phyloP scores from a whole-genome alignment of 2,797 vertebrate genomes.

The Anas capensis region DNA sequence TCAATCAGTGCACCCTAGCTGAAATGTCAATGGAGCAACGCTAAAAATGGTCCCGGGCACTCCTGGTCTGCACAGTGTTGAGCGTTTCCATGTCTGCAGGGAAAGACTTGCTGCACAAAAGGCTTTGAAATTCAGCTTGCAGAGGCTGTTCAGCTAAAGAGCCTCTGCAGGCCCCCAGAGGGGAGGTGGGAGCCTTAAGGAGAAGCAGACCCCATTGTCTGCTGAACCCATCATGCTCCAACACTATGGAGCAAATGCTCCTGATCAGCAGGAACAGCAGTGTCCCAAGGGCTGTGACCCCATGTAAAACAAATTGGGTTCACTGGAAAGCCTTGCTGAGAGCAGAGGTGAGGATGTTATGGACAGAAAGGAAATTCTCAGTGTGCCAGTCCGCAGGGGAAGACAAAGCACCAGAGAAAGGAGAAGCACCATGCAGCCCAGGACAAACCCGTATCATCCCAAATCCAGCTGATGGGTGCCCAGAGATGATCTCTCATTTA shows the following conservation, averaged over 20 bases:
- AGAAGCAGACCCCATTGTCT: not conserved
- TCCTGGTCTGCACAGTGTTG: not conserved
- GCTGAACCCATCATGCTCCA: not conserved
- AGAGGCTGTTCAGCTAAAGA: not conserved
- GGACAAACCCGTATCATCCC: not conserved
- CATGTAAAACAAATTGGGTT: not conserved
- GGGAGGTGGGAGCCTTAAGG: not conserved
- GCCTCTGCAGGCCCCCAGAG: not conserved
- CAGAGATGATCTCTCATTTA: too few species aligned
- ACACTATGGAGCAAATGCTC: not conserved
- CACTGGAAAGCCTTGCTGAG: not conserved
- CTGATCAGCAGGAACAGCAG: too few species aligned
- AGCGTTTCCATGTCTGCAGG: not conserved
- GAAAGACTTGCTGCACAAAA: not conserved
- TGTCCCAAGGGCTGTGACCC: not conserved
- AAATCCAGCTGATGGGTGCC: not conserved
- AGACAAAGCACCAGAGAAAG: not conserved
- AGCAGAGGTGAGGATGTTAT: not conserved
- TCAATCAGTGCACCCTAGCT: not conserved
- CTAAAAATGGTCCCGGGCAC: not conserved
- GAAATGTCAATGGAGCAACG: not conserved
- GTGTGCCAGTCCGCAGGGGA: not conserved
- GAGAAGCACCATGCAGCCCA: not conserved
- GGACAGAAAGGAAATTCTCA: not conserved
- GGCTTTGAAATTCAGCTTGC: not conserved